These are phyloP conservation scores for Phoenicopterus ruber DNA, from an alignment of 2,113 vertebrate genomes.

Conservation along the genomic window DNA sequence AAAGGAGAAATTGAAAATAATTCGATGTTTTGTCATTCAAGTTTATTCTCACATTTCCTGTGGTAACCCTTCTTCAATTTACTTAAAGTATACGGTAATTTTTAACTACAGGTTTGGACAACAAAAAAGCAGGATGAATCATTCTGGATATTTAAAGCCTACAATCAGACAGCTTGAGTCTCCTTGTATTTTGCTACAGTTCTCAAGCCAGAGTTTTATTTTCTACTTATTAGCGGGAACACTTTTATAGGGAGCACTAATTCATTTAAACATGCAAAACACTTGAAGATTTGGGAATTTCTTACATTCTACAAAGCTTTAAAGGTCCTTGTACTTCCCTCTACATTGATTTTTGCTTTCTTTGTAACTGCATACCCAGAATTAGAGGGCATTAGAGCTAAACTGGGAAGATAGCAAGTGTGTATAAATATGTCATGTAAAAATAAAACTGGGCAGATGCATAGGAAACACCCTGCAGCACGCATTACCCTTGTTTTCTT, in stretches of 20 bases:
- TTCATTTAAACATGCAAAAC: constrained; percentile 1
- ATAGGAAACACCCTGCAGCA: constrained; percentile 54
- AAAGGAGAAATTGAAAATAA: constrained; percentile 40
- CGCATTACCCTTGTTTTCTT: constrained; percentile 61
- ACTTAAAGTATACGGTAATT: constrained; percentile 48
- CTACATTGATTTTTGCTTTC: not conserved
- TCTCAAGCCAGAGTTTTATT: constrained; percentile 46
- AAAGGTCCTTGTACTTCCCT: not conserved
- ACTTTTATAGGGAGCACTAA: not conserved
- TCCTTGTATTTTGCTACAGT: constrained; percentile 43
- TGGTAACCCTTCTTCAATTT: constrained; percentile 48
- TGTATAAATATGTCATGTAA: constrained; percentile 42
- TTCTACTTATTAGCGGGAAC: constrained; percentile 16
- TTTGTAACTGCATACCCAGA: constrained; percentile 4
- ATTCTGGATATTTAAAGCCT: constrained; percentile 60
- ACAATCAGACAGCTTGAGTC: constrained; percentile 61
- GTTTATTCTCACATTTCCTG: constrained; percentile 54
- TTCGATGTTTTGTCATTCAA: constrained; percentile 46
- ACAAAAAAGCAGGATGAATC: constrained; percentile 61
- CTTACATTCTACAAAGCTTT: not conserved
- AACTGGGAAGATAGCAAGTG: constrained; percentile 35
- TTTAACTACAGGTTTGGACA: constrained; percentile 65
- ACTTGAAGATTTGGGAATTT: not conserved
- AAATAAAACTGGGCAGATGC: constrained; percentile 65
- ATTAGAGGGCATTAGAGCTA: constrained; percentile 48